Percentiles rank a stretch among this genome's conserved stretches.
Evolutionary conservation across 2,797 vertebrate species (phyloP).

Genomic region (Sebastes reedi): DNA sequence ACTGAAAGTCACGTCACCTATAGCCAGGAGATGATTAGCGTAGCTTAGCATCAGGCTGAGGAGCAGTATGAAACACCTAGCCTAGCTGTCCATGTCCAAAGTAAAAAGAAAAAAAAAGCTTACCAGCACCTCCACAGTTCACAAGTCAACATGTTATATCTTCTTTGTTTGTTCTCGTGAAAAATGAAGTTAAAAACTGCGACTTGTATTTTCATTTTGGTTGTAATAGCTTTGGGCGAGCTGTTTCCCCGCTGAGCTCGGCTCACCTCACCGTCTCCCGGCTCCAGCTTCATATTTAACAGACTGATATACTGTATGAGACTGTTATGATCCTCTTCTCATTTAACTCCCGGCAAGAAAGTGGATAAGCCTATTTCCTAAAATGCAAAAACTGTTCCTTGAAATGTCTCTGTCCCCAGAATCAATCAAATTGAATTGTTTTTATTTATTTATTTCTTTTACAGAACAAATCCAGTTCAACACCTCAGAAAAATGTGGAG

Average conservation of each 20-base stretch:
- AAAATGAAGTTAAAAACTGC: accelerated
- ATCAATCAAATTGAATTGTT: background rate
- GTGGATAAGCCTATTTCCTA: background rate
- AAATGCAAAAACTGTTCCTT: background rate
- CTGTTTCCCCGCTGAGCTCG: background rate
- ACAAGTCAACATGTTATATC: background rate
- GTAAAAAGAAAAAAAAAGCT: background rate
- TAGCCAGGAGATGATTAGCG: too few relatives aligned
- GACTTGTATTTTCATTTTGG: background rate
- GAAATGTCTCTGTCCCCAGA: background rate
- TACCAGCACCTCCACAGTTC: background rate
- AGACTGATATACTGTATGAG: too few relatives aligned
- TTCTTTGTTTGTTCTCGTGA: background rate
- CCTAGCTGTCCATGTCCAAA: background rate
- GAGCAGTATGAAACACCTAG: background rate
- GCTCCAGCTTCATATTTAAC: too few relatives aligned
- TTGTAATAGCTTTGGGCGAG: background rate
- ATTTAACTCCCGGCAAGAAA: background rate
- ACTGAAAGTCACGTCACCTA: background rate
- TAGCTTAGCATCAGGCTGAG: background rate
- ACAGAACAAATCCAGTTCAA: conserved; percentile 26
- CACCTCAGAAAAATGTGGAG: conserved; percentile 7
- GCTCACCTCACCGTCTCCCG: background rate
- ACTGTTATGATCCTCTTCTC: too few relatives aligned
- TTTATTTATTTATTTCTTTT: background rate